Conservation (phyloP, 2,113 vertebrate species). For the Scatophagus argus region DNA sequence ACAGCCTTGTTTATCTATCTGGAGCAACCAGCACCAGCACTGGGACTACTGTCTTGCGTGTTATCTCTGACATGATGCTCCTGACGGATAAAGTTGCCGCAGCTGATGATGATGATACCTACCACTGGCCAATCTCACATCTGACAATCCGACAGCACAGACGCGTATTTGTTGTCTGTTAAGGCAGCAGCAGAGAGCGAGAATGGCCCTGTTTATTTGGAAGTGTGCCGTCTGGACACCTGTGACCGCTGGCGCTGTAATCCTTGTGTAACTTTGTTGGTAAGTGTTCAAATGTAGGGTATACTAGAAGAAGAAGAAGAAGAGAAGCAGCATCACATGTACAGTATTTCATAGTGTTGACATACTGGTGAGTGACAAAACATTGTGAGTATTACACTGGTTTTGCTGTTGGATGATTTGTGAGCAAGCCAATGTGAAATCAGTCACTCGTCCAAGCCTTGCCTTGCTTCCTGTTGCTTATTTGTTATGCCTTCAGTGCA, state of each 20-base stretch:
- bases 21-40: constrained; percentile 33
- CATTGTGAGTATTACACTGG: not conserved
- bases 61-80: constrained; percentile 49
- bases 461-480: constrained; percentile 34
- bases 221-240: constrained; percentile 42
- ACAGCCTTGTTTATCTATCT: constrained; percentile 41
- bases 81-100: constrained; percentile 25
- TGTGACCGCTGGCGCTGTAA: constrained; percentile 29
- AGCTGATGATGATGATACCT: constrained; percentile 17
- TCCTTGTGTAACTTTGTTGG: constrained; percentile 21
- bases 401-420: not conserved
- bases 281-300: constrained; percentile 49
- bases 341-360: not conserved
- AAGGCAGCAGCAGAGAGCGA: constrained; percentile 38
- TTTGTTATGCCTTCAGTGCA: constrained; percentile 32
- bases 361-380: not conserved
- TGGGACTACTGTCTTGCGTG: constrained; percentile 32
- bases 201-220: constrained; percentile 23
- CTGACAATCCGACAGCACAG: constrained; percentile 29
- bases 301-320: too few species aligned
- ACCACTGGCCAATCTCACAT: constrained; percentile 32
- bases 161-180: constrained; percentile 8
- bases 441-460: constrained; percentile 9
- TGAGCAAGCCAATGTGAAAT: not conserved
- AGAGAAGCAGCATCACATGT: not conserved